Evolutionary conservation across 2,113 vertebrate genomes (phyloP).

Genomic region (Sinocyclocheilus anshuiensis): DNA sequence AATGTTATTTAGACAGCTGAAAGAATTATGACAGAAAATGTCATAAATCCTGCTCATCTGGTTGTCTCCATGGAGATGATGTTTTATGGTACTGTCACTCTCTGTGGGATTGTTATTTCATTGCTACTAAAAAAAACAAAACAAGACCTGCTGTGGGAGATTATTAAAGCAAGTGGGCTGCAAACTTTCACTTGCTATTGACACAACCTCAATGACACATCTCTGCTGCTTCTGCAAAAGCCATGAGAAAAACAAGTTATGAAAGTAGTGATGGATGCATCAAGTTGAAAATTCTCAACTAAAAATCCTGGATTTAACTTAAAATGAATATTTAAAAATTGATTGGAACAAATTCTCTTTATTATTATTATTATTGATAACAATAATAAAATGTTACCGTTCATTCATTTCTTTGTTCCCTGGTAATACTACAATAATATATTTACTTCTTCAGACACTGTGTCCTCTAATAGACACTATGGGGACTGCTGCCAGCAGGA

Average conservation of each 20-base stretch:
- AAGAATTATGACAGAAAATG: neutral
- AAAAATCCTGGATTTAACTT: neutral
- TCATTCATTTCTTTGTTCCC: too few relatives aligned
- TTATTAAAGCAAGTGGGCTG: conserved; percentile 2
- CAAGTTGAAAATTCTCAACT: neutral
- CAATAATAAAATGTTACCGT: neutral
- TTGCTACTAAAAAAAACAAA: too few relatives aligned
- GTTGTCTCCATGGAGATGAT: conserved; percentile 64
- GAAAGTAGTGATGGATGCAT: neutral
- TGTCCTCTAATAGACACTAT: too few relatives aligned
- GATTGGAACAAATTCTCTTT: neutral
- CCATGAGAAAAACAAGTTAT: neutral
- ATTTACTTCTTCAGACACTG: too few relatives aligned
- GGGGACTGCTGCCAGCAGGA: too few relatives aligned
- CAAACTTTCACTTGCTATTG: conserved; percentile 3
- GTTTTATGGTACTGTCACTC: neutral
- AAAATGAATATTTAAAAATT: neutral
- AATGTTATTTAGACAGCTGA: neutral
- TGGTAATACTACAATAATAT: too few relatives aligned
- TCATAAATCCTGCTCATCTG: conserved; percentile 3
- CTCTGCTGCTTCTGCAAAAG: neutral
- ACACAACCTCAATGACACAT: neutral
- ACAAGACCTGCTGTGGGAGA: neutral
- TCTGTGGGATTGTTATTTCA: too few relatives aligned
- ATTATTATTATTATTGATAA: neutral